Evolutionary conservation across 2,113 vertebrate species (phyloP).

Genomic region (Capreolus pygargus): DNA sequence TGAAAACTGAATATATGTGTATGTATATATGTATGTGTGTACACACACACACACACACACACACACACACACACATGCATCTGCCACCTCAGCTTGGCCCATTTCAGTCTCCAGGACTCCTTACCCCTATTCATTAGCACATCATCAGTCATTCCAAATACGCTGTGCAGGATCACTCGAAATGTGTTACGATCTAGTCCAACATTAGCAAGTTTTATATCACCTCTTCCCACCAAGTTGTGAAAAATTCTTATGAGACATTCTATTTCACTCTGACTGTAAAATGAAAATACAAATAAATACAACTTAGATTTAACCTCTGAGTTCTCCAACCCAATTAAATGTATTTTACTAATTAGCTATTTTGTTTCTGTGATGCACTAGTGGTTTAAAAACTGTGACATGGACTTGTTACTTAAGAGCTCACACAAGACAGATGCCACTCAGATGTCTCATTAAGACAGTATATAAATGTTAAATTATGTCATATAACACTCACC

Average conservation of each 20-base stretch:
- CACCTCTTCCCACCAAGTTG: conserved; percentile 72
- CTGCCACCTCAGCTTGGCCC: neutral
- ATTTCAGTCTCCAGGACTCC: neutral
- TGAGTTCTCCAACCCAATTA: neutral
- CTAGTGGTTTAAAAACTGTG: neutral
- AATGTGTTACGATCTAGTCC: conserved; percentile 87
- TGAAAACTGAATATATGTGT: neutral
- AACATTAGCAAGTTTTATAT: neutral
- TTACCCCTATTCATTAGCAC: conserved; percentile 91
- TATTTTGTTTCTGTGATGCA: neutral
- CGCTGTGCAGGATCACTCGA: conserved; percentile 80
- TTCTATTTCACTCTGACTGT: conserved; percentile 88
- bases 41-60: too few relatives aligned
- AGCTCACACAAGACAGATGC: neutral
- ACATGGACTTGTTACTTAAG: neutral
- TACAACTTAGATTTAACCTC: neutral
- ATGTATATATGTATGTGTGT: neutral
- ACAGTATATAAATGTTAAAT: neutral
- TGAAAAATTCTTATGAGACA: conserved; percentile 87
- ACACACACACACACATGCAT: neutral
- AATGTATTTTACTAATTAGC: neutral
- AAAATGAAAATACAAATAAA: conserved; percentile 45
- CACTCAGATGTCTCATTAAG: neutral
- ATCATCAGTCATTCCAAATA: conserved; percentile 90
- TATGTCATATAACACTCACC: neutral